Conservation (phyloP, 2,888 invertebrate genomes). For the Ceraclea dissimilis region DNA sequence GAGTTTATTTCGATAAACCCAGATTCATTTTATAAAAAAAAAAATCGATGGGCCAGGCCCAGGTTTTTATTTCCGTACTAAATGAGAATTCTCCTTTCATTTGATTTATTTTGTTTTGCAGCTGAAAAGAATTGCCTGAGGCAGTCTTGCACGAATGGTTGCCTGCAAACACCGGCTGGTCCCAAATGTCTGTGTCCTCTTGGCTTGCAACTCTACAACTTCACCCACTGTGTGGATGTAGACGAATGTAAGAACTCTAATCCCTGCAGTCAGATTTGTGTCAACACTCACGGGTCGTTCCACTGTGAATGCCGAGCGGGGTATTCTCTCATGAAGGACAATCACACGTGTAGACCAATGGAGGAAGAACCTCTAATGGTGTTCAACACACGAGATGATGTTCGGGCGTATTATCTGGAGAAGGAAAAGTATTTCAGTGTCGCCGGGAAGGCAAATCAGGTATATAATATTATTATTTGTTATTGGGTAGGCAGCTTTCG, state of each 20-base stretch:
- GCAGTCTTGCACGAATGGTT: slow-evolving; percentile 36
- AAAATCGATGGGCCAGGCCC: too few relatives aligned
- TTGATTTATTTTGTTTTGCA: slow-evolving; percentile 24
- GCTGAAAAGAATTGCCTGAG: slow-evolving; percentile 38
- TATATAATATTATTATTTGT: too few relatives aligned
- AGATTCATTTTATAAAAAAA: too few relatives aligned
- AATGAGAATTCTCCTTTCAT: too few relatives aligned
- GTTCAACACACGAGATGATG: slow-evolving; percentile 58
- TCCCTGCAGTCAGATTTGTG: slow-evolving; percentile 62
- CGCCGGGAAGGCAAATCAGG: slow-evolving; percentile 47
- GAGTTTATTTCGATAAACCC: too few relatives aligned
- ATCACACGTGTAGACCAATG: slow-evolving; percentile 34
- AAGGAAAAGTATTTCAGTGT: slow-evolving; percentile 43
- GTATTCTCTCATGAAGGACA: slow-evolving; percentile 46
- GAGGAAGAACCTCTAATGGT: slow-evolving; percentile 58
- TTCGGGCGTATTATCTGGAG: slow-evolving; percentile 55
- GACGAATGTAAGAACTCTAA: slow-evolving; percentile 59
- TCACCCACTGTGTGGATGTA: slow-evolving; percentile 48
- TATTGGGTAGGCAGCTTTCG: too few relatives aligned
- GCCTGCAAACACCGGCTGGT: slow-evolving; percentile 34
- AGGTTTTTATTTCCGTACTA: too few relatives aligned
- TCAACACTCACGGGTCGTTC: slow-evolving; percentile 52
- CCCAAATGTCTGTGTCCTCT: slow-evolving; percentile 51
- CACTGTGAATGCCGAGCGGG: slow-evolving; percentile 56
- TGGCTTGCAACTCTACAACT: slow-evolving; percentile 37